phyloP scores from a whole-genome alignment of 2,888 invertebrate species.

The Drosophila quinaria region DNA sequence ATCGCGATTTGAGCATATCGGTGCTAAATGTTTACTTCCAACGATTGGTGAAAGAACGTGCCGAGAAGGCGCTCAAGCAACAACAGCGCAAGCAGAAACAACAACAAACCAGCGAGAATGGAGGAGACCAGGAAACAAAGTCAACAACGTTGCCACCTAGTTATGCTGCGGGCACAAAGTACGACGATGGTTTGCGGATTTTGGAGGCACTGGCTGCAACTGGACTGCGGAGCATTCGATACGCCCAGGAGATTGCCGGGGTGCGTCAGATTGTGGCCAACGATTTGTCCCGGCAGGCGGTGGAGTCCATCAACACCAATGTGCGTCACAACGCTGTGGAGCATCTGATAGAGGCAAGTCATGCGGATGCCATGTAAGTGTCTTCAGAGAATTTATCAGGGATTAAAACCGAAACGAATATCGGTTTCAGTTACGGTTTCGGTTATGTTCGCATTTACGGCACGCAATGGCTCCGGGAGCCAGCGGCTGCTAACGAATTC shows the following conservation, averaged over 20 bases:
- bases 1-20: constrained; percentile 95
- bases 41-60: constrained; percentile 85
- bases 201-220: constrained; percentile 98
- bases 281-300: constrained; percentile 94
- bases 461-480: too few relatives aligned
- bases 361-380: constrained; percentile 95
- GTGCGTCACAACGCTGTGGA: constrained; percentile 87
- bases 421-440: too few relatives aligned
- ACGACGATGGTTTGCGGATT: constrained; percentile 86
- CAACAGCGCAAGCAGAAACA: constrained; percentile 40
- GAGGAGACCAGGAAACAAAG: not conserved
- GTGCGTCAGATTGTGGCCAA: constrained; percentile 94
- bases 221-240: constrained; percentile 97
- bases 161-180: constrained; percentile 73
- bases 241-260: constrained; percentile 96
- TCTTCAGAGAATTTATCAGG: not conserved
- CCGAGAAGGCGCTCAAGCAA: constrained; percentile 70
- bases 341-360: constrained; percentile 90
- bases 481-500: too few relatives aligned
- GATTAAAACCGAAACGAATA: too few relatives aligned
- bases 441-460: too few relatives aligned
- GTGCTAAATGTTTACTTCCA: constrained; percentile 90
- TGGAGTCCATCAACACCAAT: constrained; percentile 94
- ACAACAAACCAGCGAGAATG: constrained; percentile 15
- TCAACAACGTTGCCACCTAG: not conserved